Base-by-base conservation (phyloP, 2,888 invertebrate genomes). In the Tetrapedia diversipes region DNA sequence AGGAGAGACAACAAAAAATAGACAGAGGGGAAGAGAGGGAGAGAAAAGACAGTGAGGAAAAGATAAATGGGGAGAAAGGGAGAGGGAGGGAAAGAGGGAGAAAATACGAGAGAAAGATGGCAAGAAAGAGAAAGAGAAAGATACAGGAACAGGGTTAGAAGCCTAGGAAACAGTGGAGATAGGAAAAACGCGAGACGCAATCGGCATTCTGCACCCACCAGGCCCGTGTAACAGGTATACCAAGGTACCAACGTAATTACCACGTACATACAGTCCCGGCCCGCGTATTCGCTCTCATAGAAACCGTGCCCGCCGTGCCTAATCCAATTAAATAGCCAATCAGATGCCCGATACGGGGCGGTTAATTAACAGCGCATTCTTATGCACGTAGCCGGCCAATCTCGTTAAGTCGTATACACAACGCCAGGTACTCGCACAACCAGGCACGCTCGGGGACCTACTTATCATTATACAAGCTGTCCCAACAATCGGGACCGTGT, bases 341-440 rank as follows among this genome's bases (percentile, higher is more conserved):
- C 86, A 82, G 89, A 87, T 89, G 85, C 79, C 81, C 84, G 88
- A 88, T 89, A 87, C 82, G 43, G 72, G 70, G 73, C 75, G 83
- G 86, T 88, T 89, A 89, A 89, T 89, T 89, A 89, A 89, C 86
- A 83, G 85, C 83, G 67, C 87, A 88, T 89, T 89, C 88, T 89
- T 89, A 86, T 86, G 81, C 84, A 82, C 80, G 79, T 84, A 86
- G 39, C 75, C 83, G 68, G 80, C 80, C 85, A 86, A 88, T 86
- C 85, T 86, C 71, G 73, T 78, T 80, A 79, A 77, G 81, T 87
- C 77, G 79, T 83, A 69, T 7, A 67, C 56, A 24, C 53, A 51
- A 41, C 10, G 49, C 1, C 19, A 1, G 8, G 16, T n/a, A 51
- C 16, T n/a, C n/a, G 16, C 10, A 27, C n/a, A n/a, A 24, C n/a